These are phyloP conservation scores for Sebastiscus albofasciatus DNA, from an alignment of 2,797 vertebrate species.

Conservation along the genomic window DNA sequence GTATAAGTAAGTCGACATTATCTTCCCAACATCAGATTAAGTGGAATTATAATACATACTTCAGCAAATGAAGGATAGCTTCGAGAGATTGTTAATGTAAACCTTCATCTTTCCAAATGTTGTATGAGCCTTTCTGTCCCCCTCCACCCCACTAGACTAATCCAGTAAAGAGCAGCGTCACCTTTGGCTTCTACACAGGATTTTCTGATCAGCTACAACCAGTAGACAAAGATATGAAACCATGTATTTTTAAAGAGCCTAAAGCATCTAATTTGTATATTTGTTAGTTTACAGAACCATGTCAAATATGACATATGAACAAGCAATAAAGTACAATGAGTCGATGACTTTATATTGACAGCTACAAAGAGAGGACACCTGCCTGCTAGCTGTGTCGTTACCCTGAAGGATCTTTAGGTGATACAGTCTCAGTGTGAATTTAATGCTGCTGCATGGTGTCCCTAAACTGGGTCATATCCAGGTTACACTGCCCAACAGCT, in stretches of 20 bases:
- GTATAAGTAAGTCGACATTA: constrained; percentile 69
- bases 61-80: constrained; percentile 60
- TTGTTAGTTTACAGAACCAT: constrained; percentile 12
- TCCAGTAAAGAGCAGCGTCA: constrained; percentile 45
- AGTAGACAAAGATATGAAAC: constrained; percentile 1
- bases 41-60: constrained; percentile 67
- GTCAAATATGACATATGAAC: neutral
- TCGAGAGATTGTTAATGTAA: constrained; percentile 46
- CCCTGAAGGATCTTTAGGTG: constrained; percentile 34
- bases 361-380: constrained; percentile 25
- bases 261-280: neutral
- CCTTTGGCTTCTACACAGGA: constrained; percentile 42
- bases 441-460: constrained; percentile 2
- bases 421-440: constrained; percentile 9
- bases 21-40: constrained; percentile 69
- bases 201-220: constrained; percentile 22
- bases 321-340: constrained; percentile 7
- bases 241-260: constrained; percentile 16
- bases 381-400: constrained; percentile 10
- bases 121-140: constrained; percentile 31
- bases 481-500: constrained; percentile 56
- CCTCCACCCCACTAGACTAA: too few relatives aligned
- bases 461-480: constrained; percentile 55
- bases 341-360: constrained; percentile 1
- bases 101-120: constrained; percentile 49